Evolutionary conservation across 2,797 vertebrate species (phyloP).

Genomic region (Coranthus polyacanthus): DNA sequence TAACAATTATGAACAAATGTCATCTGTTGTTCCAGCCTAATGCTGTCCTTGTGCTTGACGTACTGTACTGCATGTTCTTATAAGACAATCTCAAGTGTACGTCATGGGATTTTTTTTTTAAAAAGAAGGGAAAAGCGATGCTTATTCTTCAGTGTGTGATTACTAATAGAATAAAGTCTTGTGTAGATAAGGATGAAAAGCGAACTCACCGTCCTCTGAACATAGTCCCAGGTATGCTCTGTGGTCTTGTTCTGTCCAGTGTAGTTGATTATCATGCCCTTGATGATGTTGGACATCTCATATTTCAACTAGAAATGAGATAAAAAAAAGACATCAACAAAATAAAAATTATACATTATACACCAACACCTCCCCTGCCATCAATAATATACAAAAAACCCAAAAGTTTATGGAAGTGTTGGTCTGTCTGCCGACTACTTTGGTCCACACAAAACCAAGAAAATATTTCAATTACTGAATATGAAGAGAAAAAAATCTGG

Average conservation of each 20-base stretch:
- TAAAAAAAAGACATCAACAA: background rate
- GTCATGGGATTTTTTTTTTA: background rate
- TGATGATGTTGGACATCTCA: conserved; percentile 87
- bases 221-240: conserved; percentile 92
- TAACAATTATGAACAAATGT: background rate
- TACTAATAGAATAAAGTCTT: background rate
- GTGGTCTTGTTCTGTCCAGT: conserved; percentile 79
- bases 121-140: background rate
- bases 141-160: background rate
- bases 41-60: background rate
- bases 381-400: no score
- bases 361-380: background rate
- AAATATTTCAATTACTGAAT: no score
- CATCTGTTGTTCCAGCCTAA: conserved; percentile 9
- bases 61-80: background rate
- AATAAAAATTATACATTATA: background rate
- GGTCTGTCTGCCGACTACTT: no score
- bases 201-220: conserved; percentile 89
- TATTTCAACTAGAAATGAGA: conserved; percentile 84
- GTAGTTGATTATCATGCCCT: conserved; percentile 84
- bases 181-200: background rate
- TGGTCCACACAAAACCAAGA: no score
- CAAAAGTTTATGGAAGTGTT: no score
- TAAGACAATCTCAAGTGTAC: background rate
- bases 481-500: no score